A percentile compares a stretch with the other conserved stretches of the same genome.
These are phyloP conservation scores for Agrotis ipsilon DNA, from an alignment of 2,888 invertebrate genomes.

Conservation along the genomic window DNA sequence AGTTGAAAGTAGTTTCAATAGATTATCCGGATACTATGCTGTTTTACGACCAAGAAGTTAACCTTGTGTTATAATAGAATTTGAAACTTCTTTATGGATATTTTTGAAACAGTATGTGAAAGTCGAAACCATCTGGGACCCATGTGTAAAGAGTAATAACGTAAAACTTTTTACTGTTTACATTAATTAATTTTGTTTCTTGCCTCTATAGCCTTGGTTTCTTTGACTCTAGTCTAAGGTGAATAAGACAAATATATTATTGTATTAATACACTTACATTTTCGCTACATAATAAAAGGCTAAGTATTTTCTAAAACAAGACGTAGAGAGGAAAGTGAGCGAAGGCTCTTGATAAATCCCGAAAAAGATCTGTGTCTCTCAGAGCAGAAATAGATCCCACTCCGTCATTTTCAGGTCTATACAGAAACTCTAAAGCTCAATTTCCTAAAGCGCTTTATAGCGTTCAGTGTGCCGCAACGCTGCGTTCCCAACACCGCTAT, in stretches of 20 bases:
- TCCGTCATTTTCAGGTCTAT: neutral
- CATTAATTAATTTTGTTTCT: no score
- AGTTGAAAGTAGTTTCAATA: slow-evolving; percentile 31
- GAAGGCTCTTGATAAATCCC: neutral
- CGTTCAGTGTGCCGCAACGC: slow-evolving; percentile 47
- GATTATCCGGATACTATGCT: slow-evolving; percentile 14
- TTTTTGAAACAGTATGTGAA: neutral
- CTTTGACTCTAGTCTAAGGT: no score
- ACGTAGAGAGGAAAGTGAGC: neutral
- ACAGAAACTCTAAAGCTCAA: neutral
- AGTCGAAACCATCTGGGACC: neutral
- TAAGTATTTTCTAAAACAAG: neutral
- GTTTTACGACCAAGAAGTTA: slow-evolving; percentile 11
- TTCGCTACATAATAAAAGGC: neutral
- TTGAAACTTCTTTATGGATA: slow-evolving; percentile 6
- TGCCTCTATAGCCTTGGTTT: no score
- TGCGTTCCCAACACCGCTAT: slow-evolving; percentile 50
- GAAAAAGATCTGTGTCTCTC: neutral
- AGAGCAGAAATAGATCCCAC: no score
- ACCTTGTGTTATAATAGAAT: neutral
- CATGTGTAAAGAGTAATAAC: no score
- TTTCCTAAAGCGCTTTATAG: slow-evolving; percentile 44
- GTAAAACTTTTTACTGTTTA: neutral
- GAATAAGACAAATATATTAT: no score
- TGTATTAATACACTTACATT: neutral